Percentiles rank a stretch among this genome's conserved stretches.
Conservation (phyloP, 2,797 vertebrate genomes). For the Garrulus glandarius region DNA sequence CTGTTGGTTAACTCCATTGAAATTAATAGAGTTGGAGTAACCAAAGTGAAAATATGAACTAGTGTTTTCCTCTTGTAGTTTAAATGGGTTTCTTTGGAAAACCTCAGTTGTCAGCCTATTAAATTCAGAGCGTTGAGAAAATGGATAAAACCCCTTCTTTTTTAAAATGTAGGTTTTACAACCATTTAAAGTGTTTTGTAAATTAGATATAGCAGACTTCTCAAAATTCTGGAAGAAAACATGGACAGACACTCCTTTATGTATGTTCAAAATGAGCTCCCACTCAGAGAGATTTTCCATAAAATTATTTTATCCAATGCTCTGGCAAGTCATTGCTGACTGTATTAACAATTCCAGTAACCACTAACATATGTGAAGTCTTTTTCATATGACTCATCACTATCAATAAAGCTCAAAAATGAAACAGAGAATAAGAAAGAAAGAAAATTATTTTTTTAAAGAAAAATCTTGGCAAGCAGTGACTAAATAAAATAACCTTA, state of each 20-base stretch:
- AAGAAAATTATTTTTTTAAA: neutral
- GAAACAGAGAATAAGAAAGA: neutral
- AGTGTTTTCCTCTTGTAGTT: neutral
- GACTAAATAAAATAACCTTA: neutral
- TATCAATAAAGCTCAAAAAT: constrained; percentile 21
- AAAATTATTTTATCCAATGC: neutral
- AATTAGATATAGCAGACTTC: neutral
- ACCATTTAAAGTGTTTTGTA: neutral
- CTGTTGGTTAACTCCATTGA: neutral
- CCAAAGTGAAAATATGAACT: neutral
- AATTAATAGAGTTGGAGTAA: neutral
- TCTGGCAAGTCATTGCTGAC: neutral
- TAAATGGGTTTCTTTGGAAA: neutral
- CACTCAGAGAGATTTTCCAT: neutral
- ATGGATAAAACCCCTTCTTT: neutral
- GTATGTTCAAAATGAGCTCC: neutral
- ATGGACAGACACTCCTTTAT: neutral
- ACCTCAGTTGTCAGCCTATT: neutral
- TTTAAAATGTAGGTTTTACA: neutral
- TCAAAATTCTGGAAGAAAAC: neutral
- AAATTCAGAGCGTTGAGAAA: neutral
- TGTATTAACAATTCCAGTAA: constrained; percentile 20
- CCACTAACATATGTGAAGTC: neutral
- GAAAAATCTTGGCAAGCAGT: neutral
- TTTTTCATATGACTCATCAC: constrained; percentile 24